A percentile compares a stretch with the other conserved stretches of the same genome.
Evolutionary conservation across 2,888 invertebrate genomes (phyloP).

Genomic region (Melanotus villosus): DNA sequence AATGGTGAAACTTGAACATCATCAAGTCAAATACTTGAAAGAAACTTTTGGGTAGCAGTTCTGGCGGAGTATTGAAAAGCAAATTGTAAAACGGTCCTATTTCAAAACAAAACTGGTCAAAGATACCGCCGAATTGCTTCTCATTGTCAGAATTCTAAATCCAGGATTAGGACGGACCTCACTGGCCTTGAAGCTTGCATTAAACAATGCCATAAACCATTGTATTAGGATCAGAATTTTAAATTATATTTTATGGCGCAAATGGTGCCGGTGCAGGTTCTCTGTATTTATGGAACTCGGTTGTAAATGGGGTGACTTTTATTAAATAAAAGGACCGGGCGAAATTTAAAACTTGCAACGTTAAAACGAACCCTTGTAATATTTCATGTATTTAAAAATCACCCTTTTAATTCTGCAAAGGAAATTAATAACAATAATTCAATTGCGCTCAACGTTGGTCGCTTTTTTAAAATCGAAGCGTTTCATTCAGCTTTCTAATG

Average conservation of each 20-base stretch:
- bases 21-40: too few relatives aligned
- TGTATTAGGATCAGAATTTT: conserved; percentile 45
- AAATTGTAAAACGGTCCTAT: background rate
- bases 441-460: background rate
- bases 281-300: conserved; percentile 32
- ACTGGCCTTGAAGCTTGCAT: conserved; percentile 41
- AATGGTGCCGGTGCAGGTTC: conserved; percentile 26
- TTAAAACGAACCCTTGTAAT: conserved; percentile 40
- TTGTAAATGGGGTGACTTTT: conserved; percentile 35
- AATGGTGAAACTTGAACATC: too few relatives aligned
- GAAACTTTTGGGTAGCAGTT: background rate
- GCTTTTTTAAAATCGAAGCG: background rate
- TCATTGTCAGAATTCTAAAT: conserved; percentile 44
- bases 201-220: conserved; percentile 48
- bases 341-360: conserved; percentile 34
- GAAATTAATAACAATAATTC: conserved; percentile 3
- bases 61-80: too few relatives aligned
- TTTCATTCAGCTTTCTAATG: background rate
- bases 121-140: conserved; percentile 40
- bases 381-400: conserved; percentile 45
- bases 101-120: conserved; percentile 39
- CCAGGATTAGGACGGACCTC: conserved; percentile 46
- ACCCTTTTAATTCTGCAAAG: conserved; percentile 33
- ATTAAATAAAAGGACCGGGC: conserved; percentile 31
- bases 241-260: conserved; percentile 45